Percentiles rank a stretch among this genome's conserved stretches.
Conservation (phyloP, 2,888 invertebrate species). For the Argyresthia albistria region DNA sequence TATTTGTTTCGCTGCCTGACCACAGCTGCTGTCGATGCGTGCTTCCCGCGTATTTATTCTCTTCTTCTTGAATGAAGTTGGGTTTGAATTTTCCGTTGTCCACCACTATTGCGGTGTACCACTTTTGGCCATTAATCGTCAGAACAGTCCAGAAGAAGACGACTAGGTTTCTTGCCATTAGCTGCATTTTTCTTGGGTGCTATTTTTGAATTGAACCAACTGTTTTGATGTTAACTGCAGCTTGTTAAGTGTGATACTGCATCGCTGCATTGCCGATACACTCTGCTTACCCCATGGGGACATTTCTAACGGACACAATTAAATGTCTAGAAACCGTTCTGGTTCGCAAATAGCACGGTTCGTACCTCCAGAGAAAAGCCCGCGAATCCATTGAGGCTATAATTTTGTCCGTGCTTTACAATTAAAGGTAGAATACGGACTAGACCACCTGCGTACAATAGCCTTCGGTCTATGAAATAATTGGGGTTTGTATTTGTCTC, state of each 20-base stretch:
- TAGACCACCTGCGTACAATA: too few species aligned
- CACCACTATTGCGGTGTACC: conserved; percentile 32
- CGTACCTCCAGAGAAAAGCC: conserved; percentile 6
- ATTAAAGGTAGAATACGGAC: too few species aligned
- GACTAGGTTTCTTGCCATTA: neutral
- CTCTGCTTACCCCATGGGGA: conserved; percentile 24
- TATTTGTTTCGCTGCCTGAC: neutral
- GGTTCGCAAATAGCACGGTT: conserved; percentile 29
- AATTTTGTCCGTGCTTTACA: too few species aligned
- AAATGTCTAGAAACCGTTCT: conserved; percentile 50
- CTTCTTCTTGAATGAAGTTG: neutral
- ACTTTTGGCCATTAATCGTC: conserved; percentile 23
- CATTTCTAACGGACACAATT: conserved; percentile 42
- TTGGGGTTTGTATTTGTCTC: too few species aligned
- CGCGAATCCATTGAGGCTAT: conserved; percentile 1
- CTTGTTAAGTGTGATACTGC: conserved; percentile 16
- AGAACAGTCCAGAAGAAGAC: conserved; percentile 18
- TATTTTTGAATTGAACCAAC: neutral
- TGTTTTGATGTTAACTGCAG: conserved; percentile 11
- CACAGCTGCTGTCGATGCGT: neutral
- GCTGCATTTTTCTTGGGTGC: neutral
- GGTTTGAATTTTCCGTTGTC: neutral
- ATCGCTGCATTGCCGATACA: conserved; percentile 23
- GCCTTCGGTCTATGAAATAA: too few species aligned
- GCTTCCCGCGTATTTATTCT: neutral